Evolutionary conservation across 2,888 invertebrate genomes (phyloP), one percentile per base, ranked within the genome.

Genomic region (Pheosia gnoma): DNA sequence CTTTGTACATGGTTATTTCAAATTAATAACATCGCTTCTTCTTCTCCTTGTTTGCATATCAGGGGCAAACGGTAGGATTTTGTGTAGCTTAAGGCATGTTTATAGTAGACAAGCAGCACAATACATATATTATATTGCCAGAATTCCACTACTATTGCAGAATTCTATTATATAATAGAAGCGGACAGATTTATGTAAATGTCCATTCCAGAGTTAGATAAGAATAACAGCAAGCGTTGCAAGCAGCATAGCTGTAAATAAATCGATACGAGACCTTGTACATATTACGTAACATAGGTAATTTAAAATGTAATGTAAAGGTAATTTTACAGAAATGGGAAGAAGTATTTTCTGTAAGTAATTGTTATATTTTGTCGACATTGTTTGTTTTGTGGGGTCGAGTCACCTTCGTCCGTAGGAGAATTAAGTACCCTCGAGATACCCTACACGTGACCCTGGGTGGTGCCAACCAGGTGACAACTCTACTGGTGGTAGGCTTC

Each of bases 111-210:
- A 47, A 10, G 45, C 9, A 45, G 10, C 47, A 47, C 11, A 47
- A 47, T 47, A 47, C 47, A 47, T 4, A n/a, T 47, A 47, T n/a
- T 47, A n/a, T 47, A 47, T n/a, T n/a, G 1, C n/a, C 47, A 11
- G 47, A n/a, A 47, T 11, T 4, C 47, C 47, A n/a, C 47, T 9
- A n/a, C 11, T 47, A 6, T 47, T 47, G n/a, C 47, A 47, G n/a
- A 47, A 47, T n/a, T 47, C 11, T 47, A 47, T 47, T n/a, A n/a
- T n/a, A 47, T 47, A 47, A 47, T 47, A n/a, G 11, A 5, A 47
- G n/a, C n/a, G 47, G 47, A 47, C 4, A 47, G 72, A 66, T 65
- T 68, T 64, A 71, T 64, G 62, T 66, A 64, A 47, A 63, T 58
- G 8, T 57, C 47, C 11, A 61, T 59, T 67, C 67, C 63, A 62